These are phyloP conservation scores for Aurelia coerulea DNA, from an alignment of 30 jellyfish, hydroid and myxozoan species.

Conservation along the genomic window DNA sequence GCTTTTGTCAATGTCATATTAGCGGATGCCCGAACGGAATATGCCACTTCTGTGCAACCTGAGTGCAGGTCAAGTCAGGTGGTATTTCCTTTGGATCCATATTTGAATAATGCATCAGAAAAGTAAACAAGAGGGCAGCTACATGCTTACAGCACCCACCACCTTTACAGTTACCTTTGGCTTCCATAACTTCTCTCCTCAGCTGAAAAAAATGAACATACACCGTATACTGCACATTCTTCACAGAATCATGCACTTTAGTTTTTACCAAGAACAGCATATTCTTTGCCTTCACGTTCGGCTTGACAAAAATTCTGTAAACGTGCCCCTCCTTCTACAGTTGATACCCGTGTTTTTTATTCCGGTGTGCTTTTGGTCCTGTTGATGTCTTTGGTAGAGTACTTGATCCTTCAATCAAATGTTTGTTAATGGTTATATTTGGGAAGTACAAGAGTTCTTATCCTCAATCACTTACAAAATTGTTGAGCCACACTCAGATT, in stretches of 20 bases:
- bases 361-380: too few relatives aligned
- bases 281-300: slow-evolving; percentile 15
- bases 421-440: too few relatives aligned
- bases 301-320: not conserved
- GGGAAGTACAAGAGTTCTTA: too few relatives aligned
- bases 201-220: slow-evolving; percentile 18
- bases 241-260: slow-evolving; percentile 54
- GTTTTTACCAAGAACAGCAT: slow-evolving; percentile 33
- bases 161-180: slow-evolving; percentile 48
- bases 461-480: too few relatives aligned
- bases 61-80: slow-evolving; percentile 47
- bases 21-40: not conserved
- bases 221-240: not conserved
- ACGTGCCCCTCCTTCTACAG: too few relatives aligned
- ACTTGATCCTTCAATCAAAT: too few relatives aligned
- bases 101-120: slow-evolving; percentile 39
- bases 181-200: slow-evolving; percentile 21
- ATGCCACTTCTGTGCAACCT: slow-evolving; percentile 53
- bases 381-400: too few relatives aligned
- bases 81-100: slow-evolving; percentile 18
- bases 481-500: too few relatives aligned
- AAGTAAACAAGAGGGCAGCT: slow-evolving; percentile 52
- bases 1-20: slow-evolving; percentile 6
- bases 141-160: slow-evolving; percentile 1
- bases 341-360: too few relatives aligned